Evolutionary conservation across 2,888 invertebrate species (phyloP), one percentile per base, ranked within the genome.

Genomic region (Ornithoptera alexandrae): DNA sequence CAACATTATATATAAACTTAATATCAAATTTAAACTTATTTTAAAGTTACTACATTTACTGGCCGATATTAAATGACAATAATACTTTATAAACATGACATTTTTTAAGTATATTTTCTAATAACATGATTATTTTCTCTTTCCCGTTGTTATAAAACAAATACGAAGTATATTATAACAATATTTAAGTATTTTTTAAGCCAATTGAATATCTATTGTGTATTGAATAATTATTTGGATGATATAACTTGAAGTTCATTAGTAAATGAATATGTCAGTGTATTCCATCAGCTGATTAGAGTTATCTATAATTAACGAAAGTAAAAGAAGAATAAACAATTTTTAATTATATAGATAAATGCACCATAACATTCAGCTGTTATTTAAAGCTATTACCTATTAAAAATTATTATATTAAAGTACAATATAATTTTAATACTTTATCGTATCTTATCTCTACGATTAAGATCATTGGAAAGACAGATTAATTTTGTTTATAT

Each of bases 341-440:
- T 68, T 72, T 72, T 72, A 69, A 68, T 73, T 72, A 68, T 59
- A 75, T 71, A 67, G 70, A 71, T 65, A 63, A 75, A 82, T 82
- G 90, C 90, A 90, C 90, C 88, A 85, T 81, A 74, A 74, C 75
- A 84, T 90, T 90, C 88, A 91, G 88, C 92, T 79, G 79, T 77
- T 66, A 46, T 74, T 78, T 84, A 82, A 82, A 82, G 79, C 80
- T 77, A 74, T 61, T 39, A 72, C 66, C 65, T 22, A 50, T 74
- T 30, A 24, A 63, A 58, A 24, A 30, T 20, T 62, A 24, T 39
- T 39, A 62, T 24, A 50, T 20, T 5, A 24, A 15, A 42, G 1
- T 46, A 20, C 24, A 24, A 50, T 3, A 24, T n/a, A n/a, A 30
- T 46, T 22, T 42, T 62, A 62, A 62, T n/a, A 24, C 10, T 46